phyloP scores from a whole-genome alignment of 2,888 invertebrate species.

The Dynastes grantii region DNA sequence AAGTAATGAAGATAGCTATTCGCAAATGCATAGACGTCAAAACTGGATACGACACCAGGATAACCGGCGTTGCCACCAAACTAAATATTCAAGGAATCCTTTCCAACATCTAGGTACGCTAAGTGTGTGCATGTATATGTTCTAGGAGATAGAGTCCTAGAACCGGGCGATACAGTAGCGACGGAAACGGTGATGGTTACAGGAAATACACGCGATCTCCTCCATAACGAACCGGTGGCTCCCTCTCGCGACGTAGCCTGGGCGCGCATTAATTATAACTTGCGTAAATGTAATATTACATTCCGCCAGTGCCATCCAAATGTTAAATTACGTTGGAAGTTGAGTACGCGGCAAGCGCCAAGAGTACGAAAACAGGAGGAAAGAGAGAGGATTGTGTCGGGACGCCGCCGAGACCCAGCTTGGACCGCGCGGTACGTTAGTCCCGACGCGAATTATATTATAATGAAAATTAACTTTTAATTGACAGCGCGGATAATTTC shows the following conservation, averaged over 20 bases:
- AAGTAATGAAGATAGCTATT: too few relatives aligned
- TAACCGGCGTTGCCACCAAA: conserved; percentile 21
- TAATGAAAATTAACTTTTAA: conserved; percentile 67
- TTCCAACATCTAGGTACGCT: neutral
- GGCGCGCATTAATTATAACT: conserved; percentile 68
- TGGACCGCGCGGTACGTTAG: conserved; percentile 47
- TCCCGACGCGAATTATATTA: conserved; percentile 64
- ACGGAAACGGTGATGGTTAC: conserved; percentile 50
- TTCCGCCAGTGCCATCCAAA: conserved; percentile 66
- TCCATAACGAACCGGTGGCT: too few relatives aligned
- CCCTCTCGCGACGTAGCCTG: neutral
- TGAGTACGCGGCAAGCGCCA: conserved; percentile 63
- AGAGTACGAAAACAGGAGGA: conserved; percentile 53
- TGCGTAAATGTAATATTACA: conserved; percentile 68
- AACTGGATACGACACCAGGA: neutral
- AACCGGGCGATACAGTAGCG: conserved; percentile 1
- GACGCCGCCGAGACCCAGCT: neutral
- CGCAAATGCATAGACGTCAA: conserved; percentile 43
- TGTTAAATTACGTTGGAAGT: conserved; percentile 68
- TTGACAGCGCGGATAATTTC: conserved; percentile 63
- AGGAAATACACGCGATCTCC: neutral
- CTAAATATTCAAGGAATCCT: conserved; percentile 25
- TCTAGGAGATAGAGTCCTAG: neutral
- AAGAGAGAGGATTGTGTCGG: conserved; percentile 42
- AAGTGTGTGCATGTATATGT: neutral